phyloP scores from a whole-genome alignment of 2,113 vertebrate species.

The Hippocampus abdominalis region DNA sequence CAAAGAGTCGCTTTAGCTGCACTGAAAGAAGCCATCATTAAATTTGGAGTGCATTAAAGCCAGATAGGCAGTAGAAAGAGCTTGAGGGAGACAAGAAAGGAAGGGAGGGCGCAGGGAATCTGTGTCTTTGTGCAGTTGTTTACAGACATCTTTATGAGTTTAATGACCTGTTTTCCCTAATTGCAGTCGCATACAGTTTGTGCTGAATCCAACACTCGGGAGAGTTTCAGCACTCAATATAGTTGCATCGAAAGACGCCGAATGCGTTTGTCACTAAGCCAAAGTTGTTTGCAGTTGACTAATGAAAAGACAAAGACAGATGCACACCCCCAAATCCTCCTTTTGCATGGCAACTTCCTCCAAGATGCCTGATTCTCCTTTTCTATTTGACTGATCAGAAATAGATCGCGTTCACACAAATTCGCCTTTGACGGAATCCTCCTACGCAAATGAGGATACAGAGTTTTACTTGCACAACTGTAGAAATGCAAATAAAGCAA shows the following conservation, averaged over 20 bases:
- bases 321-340: neutral
- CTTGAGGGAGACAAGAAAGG: neutral
- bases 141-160: slow-evolving; percentile 57
- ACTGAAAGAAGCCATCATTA: slow-evolving; percentile 32
- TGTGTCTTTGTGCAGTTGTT: slow-evolving; percentile 47
- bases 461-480: neutral
- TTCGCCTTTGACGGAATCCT: neutral
- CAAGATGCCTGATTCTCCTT: neutral
- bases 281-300: neutral
- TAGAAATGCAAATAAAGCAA: neutral
- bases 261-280: slow-evolving; percentile 13
- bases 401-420: neutral
- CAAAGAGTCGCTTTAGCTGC: slow-evolving; percentile 27
- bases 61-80: slow-evolving; percentile 17
- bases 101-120: slow-evolving; percentile 17
- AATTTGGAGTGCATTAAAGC: slow-evolving; percentile 28
- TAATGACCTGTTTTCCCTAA: slow-evolving; percentile 62
- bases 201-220: slow-evolving; percentile 35
- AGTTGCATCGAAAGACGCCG: slow-evolving; percentile 4
- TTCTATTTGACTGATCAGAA: neutral
- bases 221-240: slow-evolving; percentile 38
- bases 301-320: neutral
- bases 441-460: neutral
- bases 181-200: slow-evolving; percentile 44
- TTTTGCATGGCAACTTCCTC: neutral